Percentiles rank a stretch among this genome's conserved stretches.
Evolutionary conservation across 64 coral and sea anemone species (phyloP).

Genomic region (Acropora yongei): DNA sequence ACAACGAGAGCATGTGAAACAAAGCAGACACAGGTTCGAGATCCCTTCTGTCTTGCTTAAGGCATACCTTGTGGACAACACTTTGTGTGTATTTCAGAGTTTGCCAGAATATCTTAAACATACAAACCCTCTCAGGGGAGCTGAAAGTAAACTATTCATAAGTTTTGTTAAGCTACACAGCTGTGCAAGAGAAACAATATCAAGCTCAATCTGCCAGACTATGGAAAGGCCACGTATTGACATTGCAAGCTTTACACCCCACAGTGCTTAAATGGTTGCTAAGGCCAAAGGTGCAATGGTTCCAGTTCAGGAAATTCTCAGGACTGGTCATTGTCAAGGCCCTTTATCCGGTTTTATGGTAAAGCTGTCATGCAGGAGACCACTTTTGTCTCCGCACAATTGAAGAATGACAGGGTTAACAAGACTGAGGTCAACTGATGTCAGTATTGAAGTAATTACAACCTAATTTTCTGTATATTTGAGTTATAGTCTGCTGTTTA

Average conservation of each 20-base stretch:
- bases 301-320: background rate
- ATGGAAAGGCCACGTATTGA: background rate
- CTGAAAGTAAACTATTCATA: background rate
- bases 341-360: background rate
- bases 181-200: background rate
- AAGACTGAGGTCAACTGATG: background rate
- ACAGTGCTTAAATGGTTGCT: background rate
- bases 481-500: background rate
- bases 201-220: background rate
- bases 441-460: background rate
- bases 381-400: background rate
- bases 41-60: background rate
- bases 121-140: background rate
- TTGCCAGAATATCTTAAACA: background rate
- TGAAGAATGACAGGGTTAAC: background rate
- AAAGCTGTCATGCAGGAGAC: background rate
- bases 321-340: background rate
- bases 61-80: background rate
- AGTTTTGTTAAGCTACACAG: background rate
- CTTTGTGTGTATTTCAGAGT: background rate
- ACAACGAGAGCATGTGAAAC: conserved; percentile 13
- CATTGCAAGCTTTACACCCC: background rate
- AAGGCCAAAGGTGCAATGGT: background rate
- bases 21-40: conserved; percentile 20
- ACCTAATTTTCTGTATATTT: background rate